Evolutionary conservation across 2,888 invertebrate genomes (phyloP), one percentile per base, ranked within the genome.

Genomic region (Colletes collaris): DNA sequence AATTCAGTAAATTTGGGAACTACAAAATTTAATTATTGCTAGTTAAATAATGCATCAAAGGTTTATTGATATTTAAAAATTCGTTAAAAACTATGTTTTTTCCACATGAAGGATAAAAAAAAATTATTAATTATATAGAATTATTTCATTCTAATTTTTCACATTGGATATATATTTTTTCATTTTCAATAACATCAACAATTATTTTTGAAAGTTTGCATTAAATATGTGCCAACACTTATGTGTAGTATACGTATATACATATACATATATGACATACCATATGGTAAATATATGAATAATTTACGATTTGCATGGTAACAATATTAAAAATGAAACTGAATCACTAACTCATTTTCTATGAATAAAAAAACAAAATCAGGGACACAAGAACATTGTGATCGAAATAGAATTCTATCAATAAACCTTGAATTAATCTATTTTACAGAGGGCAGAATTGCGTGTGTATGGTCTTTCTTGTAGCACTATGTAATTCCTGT

Each of bases 391-490:
- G 27, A 49, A 55, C 60, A 75, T 55, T 69, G 60, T 19, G 53
- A 67, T 67, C 64, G 59, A 74, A 67, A 81, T 58, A 67, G 68
- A 49, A 76, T 71, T 63, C 58, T 66, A 70, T 60, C 63, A 76
- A 74, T 62, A 65, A 76, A 71, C 53, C 68, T 72, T 72, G 65
- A 81, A 79, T 81, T 69, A 76, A 76, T 81, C 71, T 75, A 79
- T 56, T 79, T 81, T 62, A 59, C 52, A 69, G 56, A 68, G 67
- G 37, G 60, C 70, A 77, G 68, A 79, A 78, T 80, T 52, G 58
- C 49, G 40, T 53, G 52, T 55, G n/a, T 67, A 76, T 55, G 16
- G 52, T 77, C 50, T 55, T 72, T 68, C 71, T 75, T 58, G 52
- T 59, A 53, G 37, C 64, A 71, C 58, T 71, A 35, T 70, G 56